These are phyloP conservation scores for Cheilosia soror DNA, from an alignment of 2,888 invertebrate genomes.

Conservation along the genomic window DNA sequence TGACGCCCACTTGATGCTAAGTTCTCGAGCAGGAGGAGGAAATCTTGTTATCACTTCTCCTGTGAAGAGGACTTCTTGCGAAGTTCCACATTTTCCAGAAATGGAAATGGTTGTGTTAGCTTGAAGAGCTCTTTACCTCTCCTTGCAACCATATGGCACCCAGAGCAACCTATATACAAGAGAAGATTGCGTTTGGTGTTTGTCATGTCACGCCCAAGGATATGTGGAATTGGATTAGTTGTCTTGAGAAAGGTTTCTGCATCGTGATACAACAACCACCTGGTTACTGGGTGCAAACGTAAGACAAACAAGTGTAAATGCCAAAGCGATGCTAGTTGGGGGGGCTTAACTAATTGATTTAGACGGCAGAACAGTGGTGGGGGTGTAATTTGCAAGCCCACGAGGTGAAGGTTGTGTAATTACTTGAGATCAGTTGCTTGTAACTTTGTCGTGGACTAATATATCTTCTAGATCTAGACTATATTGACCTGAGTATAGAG, in stretches of 20 bases:
- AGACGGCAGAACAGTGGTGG: not conserved
- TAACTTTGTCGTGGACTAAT: too few relatives aligned
- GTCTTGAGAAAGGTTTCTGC: conserved; percentile 29
- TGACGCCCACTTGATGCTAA: conserved; percentile 44
- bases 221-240: conserved; percentile 45
- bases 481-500: too few relatives aligned
- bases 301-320: conserved; percentile 46
- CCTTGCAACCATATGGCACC: not conserved
- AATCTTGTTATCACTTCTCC: conserved; percentile 56
- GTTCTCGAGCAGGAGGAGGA: conserved; percentile 28
- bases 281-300: conserved; percentile 44
- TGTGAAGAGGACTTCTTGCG: conserved; percentile 32
- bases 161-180: conserved; percentile 18
- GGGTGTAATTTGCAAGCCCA: not conserved
- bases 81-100: conserved; percentile 22
- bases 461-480: too few relatives aligned
- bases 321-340: conserved; percentile 43
- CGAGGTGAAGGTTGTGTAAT: not conserved
- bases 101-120: not conserved
- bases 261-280: conserved; percentile 36
- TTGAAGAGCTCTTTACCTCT: conserved; percentile 6
- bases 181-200: conserved; percentile 32
- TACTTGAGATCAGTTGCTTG: too few relatives aligned
- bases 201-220: conserved; percentile 53
- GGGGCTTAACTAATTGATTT: conserved; percentile 55